phyloP scores from a whole-genome alignment of 2,888 invertebrate species.

The Catocala fraxini region DNA sequence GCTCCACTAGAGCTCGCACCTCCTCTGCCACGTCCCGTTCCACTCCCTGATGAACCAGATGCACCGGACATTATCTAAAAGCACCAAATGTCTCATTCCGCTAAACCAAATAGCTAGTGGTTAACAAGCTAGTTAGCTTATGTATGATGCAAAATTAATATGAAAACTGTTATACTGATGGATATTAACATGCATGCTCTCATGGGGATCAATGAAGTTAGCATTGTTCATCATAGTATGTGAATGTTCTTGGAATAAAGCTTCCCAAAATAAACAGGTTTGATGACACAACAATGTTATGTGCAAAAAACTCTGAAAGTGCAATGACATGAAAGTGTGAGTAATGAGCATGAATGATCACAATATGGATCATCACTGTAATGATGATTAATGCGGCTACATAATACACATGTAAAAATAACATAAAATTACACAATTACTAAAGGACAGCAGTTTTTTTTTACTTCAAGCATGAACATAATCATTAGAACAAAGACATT shows the following conservation, averaged over 20 bases:
- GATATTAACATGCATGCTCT: conserved; percentile 15
- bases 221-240: conserved; percentile 17
- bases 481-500: conserved; percentile 76
- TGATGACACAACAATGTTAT: conserved; percentile 40
- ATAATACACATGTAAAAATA: conserved; percentile 13
- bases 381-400: conserved; percentile 12
- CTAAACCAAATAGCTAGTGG: conserved; percentile 66
- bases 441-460: conserved; percentile 54
- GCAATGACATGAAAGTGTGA: conserved; percentile 38
- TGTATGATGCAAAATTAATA: conserved; percentile 26
- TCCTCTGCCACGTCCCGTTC: conserved; percentile 89
- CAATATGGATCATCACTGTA: conserved; percentile 10
- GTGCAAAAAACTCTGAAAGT: conserved; percentile 40
- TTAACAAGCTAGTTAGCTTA: conserved; percentile 60
- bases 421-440: conserved; percentile 41
- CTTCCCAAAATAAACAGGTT: conserved; percentile 45
- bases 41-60: conserved; percentile 88
- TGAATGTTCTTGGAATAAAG: conserved; percentile 28
- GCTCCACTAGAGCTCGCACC: conserved; percentile 87
- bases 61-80: conserved; percentile 89
- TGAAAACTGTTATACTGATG: conserved; percentile 26
- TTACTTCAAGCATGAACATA: conserved; percentile 56
- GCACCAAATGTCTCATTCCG: conserved; percentile 75
- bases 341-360: conserved; percentile 24
- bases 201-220: conserved; percentile 7